Conservation (phyloP, 1,140 invertebrate species). For the Himalopsyche phryganea region DNA sequence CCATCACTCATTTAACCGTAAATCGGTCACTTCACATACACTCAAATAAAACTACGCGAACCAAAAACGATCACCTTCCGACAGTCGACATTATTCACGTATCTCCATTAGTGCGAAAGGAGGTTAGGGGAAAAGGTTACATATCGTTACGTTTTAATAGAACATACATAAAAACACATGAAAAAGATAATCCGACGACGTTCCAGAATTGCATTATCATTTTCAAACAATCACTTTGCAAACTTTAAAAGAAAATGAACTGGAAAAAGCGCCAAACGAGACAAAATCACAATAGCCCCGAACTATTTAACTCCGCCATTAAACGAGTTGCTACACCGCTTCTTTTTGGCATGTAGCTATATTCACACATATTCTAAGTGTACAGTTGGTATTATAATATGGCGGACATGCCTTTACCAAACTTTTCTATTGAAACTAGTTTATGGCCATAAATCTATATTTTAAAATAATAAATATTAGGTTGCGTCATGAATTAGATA, state of each 20-base stretch:
- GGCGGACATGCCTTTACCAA: too few relatives aligned
- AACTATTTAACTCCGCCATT: constrained; percentile 54
- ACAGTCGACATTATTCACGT: constrained; percentile 61
- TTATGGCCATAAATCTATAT: too few relatives aligned
- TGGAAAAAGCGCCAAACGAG: constrained; percentile 22
- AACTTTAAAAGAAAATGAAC: constrained; percentile 8
- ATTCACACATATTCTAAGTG: constrained; percentile 8
- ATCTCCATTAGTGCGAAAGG: constrained; percentile 65
- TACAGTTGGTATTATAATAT: constrained; percentile 5
- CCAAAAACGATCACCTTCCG: constrained; percentile 60
- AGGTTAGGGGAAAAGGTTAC: constrained; percentile 65
- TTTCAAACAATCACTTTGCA: constrained; percentile 16
- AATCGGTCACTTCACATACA: constrained; percentile 52
- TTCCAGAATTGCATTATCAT: constrained; percentile 20
- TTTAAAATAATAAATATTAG: too few relatives aligned
- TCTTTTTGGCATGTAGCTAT: constrained; percentile 29
- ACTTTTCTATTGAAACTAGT: too few relatives aligned
- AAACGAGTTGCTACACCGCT: constrained; percentile 45
- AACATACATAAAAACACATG: constrained; percentile 38
- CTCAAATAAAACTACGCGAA: constrained; percentile 46
- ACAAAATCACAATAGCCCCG: constrained; percentile 49
- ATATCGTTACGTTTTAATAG: constrained; percentile 53
- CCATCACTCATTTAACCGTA: constrained; percentile 53
- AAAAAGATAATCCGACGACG: constrained; percentile 10
- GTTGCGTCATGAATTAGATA: too few relatives aligned